Conservation (phyloP, 2,888 invertebrate species). For the Helicoverpa assulta region DNA sequence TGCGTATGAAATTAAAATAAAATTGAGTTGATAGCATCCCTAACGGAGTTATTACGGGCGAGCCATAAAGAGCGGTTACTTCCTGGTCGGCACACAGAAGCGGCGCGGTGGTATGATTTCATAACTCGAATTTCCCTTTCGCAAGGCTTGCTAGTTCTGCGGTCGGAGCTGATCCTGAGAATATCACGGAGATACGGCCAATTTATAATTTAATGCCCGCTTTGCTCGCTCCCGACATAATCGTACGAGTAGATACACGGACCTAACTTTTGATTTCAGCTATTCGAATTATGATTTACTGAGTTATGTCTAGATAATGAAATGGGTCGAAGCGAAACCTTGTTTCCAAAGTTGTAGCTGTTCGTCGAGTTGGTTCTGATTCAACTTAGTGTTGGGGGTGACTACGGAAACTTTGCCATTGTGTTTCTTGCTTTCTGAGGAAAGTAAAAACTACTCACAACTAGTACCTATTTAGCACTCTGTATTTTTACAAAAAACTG, state of each 20-base stretch:
- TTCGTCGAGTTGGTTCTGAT: slow-evolving; percentile 33
- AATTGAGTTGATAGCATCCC: slow-evolving; percentile 73
- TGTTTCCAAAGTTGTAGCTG: slow-evolving; percentile 56
- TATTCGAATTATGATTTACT: slow-evolving; percentile 56
- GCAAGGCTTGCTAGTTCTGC: slow-evolving; percentile 71
- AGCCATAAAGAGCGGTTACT: slow-evolving; percentile 75
- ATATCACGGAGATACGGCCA: slow-evolving; percentile 66
- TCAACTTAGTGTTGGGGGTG: slow-evolving; percentile 31
- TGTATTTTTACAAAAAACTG: too few relatives aligned
- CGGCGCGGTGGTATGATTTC: slow-evolving; percentile 80
- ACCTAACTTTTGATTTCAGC: slow-evolving; percentile 64
- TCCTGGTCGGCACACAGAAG: slow-evolving; percentile 79
- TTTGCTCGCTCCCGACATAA: slow-evolving; percentile 54
- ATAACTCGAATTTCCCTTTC: slow-evolving; percentile 86
- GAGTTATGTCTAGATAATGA: slow-evolving; percentile 55
- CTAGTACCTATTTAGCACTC: too few relatives aligned
- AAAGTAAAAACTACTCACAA: too few relatives aligned
- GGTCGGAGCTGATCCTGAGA: slow-evolving; percentile 68
- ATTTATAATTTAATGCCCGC: slow-evolving; percentile 69
- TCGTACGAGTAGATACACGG: slow-evolving; percentile 41
- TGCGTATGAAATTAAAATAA: slow-evolving; percentile 73
- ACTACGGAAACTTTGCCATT: slow-evolving; percentile 58
- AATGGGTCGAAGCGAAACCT: slow-evolving; percentile 58
- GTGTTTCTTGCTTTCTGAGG: slow-evolving; percentile 46
- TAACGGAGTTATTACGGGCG: slow-evolving; percentile 78